Evolutionary conservation across 2,797 vertebrate genomes (phyloP).

Genomic region (Falco cherrug): DNA sequence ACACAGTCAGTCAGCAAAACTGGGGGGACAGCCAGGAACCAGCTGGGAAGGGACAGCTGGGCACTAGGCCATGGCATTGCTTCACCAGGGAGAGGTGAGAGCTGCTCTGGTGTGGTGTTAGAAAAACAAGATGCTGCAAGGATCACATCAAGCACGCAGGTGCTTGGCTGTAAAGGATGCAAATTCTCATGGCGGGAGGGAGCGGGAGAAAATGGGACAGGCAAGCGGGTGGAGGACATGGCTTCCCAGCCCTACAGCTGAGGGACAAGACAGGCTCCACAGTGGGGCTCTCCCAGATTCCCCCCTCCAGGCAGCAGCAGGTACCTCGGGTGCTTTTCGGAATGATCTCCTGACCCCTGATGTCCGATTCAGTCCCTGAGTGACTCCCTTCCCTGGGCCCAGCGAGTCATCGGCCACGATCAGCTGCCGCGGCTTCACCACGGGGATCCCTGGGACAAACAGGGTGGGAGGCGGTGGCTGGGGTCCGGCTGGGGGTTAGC

Average conservation of each 20-base stretch:
- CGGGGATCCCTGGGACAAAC: constrained; percentile 81
- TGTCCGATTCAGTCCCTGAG: constrained; percentile 92
- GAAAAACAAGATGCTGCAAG: constrained; percentile 8
- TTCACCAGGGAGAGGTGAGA: neutral
- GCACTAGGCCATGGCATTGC: constrained; percentile 27
- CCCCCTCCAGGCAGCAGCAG: neutral
- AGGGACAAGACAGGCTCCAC: neutral
- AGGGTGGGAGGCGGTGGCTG: neutral
- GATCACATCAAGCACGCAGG: neutral
- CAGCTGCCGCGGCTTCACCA: constrained; percentile 90
- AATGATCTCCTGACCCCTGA: constrained; percentile 96
- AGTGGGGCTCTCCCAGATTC: neutral
- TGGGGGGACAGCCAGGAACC: neutral
- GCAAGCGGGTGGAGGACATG: neutral
- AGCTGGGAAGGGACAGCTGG: neutral
- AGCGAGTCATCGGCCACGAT: constrained; percentile 88
- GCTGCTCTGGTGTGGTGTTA: neutral
- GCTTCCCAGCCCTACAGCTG: neutral
- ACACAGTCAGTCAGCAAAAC: too few relatives aligned
- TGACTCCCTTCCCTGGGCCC: constrained; percentile 90
- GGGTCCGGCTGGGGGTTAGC: neutral
- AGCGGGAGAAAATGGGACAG: neutral
- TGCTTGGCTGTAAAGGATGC: neutral
- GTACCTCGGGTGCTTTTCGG: constrained; percentile 94
- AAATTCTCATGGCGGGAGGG: neutral